A percentile compares a stretch with the other conserved stretches of the same genome.
Evolutionary conservation across 2,888 invertebrate species (phyloP).

Genomic region (Eupithecia inturbata): DNA sequence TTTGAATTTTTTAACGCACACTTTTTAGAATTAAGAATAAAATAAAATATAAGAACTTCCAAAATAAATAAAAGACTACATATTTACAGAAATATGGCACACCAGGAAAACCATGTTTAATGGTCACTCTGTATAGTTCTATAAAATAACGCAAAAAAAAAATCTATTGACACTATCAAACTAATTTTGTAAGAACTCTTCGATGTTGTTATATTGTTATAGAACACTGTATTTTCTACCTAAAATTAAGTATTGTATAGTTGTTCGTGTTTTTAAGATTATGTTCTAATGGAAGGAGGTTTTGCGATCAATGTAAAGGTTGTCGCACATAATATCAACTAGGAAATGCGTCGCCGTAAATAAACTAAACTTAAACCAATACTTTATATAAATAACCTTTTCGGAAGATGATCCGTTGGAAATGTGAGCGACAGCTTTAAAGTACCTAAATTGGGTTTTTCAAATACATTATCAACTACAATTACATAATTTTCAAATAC

Average conservation of each 20-base stretch:
- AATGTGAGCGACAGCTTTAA: slow-evolving; percentile 5
- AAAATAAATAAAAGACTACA: neutral
- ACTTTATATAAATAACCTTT: no score
- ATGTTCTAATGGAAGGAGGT: slow-evolving; percentile 44
- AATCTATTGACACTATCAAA: slow-evolving; percentile 15
- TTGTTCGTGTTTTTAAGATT: slow-evolving; percentile 35
- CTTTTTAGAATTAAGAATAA: neutral
- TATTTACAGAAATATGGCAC: neutral
- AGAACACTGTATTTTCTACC: slow-evolving; percentile 38
- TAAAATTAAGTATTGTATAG: slow-evolving; percentile 30
- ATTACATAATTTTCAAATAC: no score
- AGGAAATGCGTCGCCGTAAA: neutral
- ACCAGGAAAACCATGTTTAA: neutral
- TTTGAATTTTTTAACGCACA: neutral
- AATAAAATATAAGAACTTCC: neutral
- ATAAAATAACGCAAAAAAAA: neutral
- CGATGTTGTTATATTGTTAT: slow-evolving; percentile 24
- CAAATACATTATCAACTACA: neutral
- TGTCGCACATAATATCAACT: neutral
- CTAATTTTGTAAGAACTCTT: slow-evolving; percentile 24
- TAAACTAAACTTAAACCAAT: no score
- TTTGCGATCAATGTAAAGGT: neutral
- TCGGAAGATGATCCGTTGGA: neutral
- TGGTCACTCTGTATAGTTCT: neutral
- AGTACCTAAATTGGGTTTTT: neutral